Base-by-base conservation (phyloP, 1,140 invertebrate species). In the Drosophila obscura region DNA sequence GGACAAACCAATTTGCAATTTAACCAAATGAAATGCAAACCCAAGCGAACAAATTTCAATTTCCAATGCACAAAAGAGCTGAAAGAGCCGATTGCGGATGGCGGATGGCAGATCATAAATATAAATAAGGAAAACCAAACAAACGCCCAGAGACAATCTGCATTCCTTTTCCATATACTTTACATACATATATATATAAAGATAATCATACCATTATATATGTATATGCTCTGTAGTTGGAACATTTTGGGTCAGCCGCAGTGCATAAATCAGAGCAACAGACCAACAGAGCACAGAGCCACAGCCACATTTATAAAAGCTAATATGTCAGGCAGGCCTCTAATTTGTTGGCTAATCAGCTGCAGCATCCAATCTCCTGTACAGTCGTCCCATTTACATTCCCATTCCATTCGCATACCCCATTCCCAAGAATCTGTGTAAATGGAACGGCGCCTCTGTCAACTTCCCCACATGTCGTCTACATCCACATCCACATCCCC, bases 311-410 rank as follows among this genome's bases (percentile, higher is more conserved):
- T 81, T 73, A 81, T 78, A 63, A 71, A 58, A 81, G 68, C 82
- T 65, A 85, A 85, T 85, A 87, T 85, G 81, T 85, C 81, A 87
- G 73, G 55, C 61, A 69, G 64, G 48, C 82, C 43, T 77, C 81
- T 85, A 85, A 85, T 85, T 85, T 85, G 81, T 85, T 87, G 73
- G 82, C 81, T 84, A 85, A 84, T 85, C 81, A 84, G 81, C 28
- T 74, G 66, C 80, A 73, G 67, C 60, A 35, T 57, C 43, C 63
- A 43, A 39, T 56, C 58, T 13, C 26, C 39, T 50, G 28, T 50
- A 4, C 9, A 35, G 31, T 35, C 9, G 19, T 11, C 9, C 31
- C 31, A 31, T 31, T 31, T 31, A 8, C 7, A 31, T 31, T 7
- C 28, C 28, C 28, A 28, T 28, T 28, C 16, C 16, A 16, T 16